Base-by-base conservation (phyloP, 2,113 vertebrate species). In the Lathamus discolor region DNA sequence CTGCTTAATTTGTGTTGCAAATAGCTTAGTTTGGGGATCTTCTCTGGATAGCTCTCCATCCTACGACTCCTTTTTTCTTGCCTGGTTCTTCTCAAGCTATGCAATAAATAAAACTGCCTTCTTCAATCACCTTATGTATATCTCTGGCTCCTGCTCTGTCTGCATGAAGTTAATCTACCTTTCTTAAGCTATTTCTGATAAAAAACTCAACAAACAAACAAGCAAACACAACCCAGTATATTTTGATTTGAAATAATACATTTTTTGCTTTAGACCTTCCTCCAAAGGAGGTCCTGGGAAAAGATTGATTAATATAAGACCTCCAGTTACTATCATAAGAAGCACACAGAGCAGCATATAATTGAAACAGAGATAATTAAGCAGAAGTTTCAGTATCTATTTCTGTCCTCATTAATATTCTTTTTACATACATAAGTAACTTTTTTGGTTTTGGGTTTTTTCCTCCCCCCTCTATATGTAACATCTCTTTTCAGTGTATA, bases 401-500 rank as follows among this genome's bases (percentile, higher is more conserved):
- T 87, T 93, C 35, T 79, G 11, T 52, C 10, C 14, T 76, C 16
- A 51, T 85, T 49, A 41, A 20, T 35, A 76, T 69, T 64, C 35
- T 59, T 51, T 63, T 20, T 85, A 35, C 1, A 6, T 39, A 61
- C 11, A 9, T 9, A 7, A 52, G 0, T 28, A 12, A 44, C 5
- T 61, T 73, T 44, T 62, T 54, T 79, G 27, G 2, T 13, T 76
- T 68, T 55, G 49, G 1, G 1, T n/a, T 28, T 64, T 67, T 68
- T 7, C 1, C 9, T 73, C 1, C 5, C 5, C 5, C 2, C 5
- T 27, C 20, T 59, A 15, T 35, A 35, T 59, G 6, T 44, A 84
- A 31, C 41, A 68, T 41, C 2, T 55, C 13, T 69, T 44, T 79
- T 54, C 15, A 31, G 17, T 55, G 20, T 17, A 39, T 24, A 69